A percentile compares a stretch with the other conserved stretches of the same genome.
Conservation (phyloP, 2,113 vertebrate species). For the Holacanthus passer region DNA sequence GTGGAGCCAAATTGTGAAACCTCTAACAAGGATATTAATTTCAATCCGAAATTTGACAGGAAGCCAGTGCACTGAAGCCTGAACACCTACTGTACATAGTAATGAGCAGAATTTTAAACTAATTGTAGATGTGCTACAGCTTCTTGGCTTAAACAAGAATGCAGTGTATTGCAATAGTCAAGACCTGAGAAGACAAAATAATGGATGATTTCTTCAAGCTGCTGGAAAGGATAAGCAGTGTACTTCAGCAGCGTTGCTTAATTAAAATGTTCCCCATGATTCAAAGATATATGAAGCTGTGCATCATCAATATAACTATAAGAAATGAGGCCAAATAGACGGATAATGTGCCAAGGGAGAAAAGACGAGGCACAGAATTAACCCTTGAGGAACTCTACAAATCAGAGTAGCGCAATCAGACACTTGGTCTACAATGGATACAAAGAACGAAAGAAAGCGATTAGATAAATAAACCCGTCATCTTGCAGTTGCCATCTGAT, state of each 20-base stretch:
- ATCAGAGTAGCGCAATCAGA: background rate
- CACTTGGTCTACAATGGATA: background rate
- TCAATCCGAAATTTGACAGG: background rate
- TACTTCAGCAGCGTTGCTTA: slow-evolving; percentile 8
- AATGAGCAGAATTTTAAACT: slow-evolving; percentile 3
- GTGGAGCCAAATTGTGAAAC: slow-evolving; percentile 4
- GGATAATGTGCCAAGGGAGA: background rate
- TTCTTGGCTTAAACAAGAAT: background rate
- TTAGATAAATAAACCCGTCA: background rate
- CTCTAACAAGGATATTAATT: background rate
- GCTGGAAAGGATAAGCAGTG: background rate
- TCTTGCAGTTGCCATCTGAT: background rate
- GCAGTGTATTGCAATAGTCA: background rate
- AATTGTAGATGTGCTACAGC: slow-evolving; percentile 17
- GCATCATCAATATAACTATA: background rate
- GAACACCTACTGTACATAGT: background rate
- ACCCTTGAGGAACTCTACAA: background rate
- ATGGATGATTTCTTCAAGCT: background rate
- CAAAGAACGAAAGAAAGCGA: background rate
- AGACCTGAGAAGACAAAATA: background rate
- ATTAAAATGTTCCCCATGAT: background rate
- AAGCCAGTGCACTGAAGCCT: background rate
- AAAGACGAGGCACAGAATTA: background rate
- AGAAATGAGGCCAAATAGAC: background rate
- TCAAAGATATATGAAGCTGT: background rate